Conservation (phyloP, 2,888 invertebrate genomes). For the Acronicta alni region DNA sequence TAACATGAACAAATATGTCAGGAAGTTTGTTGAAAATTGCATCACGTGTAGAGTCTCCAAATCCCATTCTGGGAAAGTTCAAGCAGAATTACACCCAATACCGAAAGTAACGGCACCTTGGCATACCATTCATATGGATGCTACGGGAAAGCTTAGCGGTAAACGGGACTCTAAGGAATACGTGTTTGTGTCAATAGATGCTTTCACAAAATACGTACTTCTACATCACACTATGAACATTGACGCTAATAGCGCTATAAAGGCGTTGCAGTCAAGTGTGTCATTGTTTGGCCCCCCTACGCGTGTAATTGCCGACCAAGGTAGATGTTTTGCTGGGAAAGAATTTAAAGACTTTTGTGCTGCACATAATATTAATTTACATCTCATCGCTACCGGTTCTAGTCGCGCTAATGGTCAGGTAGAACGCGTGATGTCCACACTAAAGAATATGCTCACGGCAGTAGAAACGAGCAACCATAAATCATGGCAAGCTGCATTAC, state of each 20-base stretch:
- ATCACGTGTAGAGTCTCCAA: too few relatives aligned
- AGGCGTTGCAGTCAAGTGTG: conserved; percentile 9
- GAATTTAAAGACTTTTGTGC: conserved; percentile 18
- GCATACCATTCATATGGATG: conserved; percentile 24
- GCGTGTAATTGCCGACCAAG: conserved; percentile 20
- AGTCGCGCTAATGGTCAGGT: conserved; percentile 20
- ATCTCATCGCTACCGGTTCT: conserved; percentile 22
- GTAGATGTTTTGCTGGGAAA: too few relatives aligned
- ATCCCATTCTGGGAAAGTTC: conserved; percentile 42
- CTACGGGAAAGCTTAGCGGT: conserved; percentile 24
- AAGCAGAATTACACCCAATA: conserved; percentile 47
- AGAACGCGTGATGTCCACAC: conserved; percentile 9
- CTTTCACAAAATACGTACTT: too few relatives aligned
- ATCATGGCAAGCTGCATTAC: conserved; percentile 22
- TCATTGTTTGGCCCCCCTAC: conserved; percentile 21
- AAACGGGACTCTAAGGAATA: conserved; percentile 19
- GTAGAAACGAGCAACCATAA: conserved; percentile 5
- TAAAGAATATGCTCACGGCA: conserved; percentile 13
- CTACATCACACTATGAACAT: conserved; percentile 13
- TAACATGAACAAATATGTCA: conserved; percentile 4
- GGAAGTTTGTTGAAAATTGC: conserved; percentile 21
- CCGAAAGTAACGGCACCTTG: conserved; percentile 18
- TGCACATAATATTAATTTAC: conserved; percentile 18
- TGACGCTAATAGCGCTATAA: conserved; percentile 11
- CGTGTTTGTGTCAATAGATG: conserved; percentile 15